Base-by-base conservation (phyloP, 2,797 vertebrate genomes). In the Oreonectes daqikongensis region DNA sequence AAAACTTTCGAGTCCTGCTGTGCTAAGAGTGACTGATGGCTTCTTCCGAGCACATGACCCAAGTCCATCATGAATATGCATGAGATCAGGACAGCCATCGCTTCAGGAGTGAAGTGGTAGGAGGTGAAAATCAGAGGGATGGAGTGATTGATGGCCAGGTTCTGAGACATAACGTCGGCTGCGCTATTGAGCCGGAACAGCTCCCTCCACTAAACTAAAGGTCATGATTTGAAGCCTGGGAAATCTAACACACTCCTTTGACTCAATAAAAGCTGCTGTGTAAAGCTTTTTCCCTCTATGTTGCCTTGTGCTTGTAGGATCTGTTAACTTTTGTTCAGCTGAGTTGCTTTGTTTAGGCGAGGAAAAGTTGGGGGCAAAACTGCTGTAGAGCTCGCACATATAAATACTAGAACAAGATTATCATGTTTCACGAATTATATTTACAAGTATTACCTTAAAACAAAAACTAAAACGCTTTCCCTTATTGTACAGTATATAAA, bases 41-140 rank as follows among this genome's bases (percentile, higher is more conserved):
- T 20, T 44, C 66, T 24, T 9, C 40, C 30, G 61, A 24, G 69
- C 63, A 69, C 78, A 61, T 78, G 80, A 84, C 80, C 78, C 60
- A 67, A 50, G 72, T 82, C 82, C 50, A 44, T 71, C 52, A 79
- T 79, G 60, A 78, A 80, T 80, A 84, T 82, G 63, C 78, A 80
- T 79, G 79, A 75, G 61, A n/a, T 44, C n/a, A 65, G 53, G 77
- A 75, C 59, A 59, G 57, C 48, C 71, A 17, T 18, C 18, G 42
- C 57, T 78, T 72, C 64, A 55, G 59, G 15, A 70, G 53, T 66
- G 57, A 15, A 17, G 26, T 55, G 38, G 65, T 69, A 32, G 67
- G 69, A 72, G 66, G 60, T 61, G 63, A 79, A 65, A 55, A 73
- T 69, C 71, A 76, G 66, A 79, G 66, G 64, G 78, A 79, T 69